Evolutionary conservation across 1,140 invertebrate species (phyloP), one percentile per base, ranked within the genome.

Genomic region (Phenacoccus solenopsis): DNA sequence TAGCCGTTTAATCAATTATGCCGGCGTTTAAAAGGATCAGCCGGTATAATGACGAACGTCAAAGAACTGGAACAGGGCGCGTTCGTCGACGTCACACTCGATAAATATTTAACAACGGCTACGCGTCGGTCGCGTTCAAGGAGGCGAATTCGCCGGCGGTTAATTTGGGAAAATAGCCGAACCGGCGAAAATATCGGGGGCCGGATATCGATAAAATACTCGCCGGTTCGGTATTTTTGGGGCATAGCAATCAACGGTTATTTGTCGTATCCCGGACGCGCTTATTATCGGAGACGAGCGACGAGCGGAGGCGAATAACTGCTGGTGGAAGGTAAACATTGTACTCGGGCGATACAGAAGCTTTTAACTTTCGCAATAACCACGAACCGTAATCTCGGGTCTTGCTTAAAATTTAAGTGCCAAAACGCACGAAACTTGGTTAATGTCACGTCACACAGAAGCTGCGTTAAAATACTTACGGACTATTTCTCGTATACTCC

Each of bases 351-450:
- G 13, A 16, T 49, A 49, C 38, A 4, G 38, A 49, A 49, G 38
- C 38, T 49, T 49, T 49, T n/a, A 49, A 49, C 38, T 49, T 49
- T 49, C 12, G 38, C 38, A 49, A 49, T 49, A 49, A 49, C 38
- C 38, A 49, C 38, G 38, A 49, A 49, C 38, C 20, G 38, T 49
- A 49, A 49, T 49, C 38, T 49, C 38, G 38, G 38, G 38, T n/a
- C 38, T 49, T 49, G 38, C 16, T 49, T 49, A 49, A 49, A 49
- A 49, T 49, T 49, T 49, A 49, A 49, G 38, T 49, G 38, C 5
- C 38, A 49, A n/a, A 49, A 49, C 38, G 38, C 38, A 49, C 38
- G 38, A 49, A 49, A 49, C 38, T 49, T n/a, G 38, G 38, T 49
- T 49, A 49, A 49, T n/a, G 38, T 49, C 38, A 49, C 38, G 38